Conservation (phyloP, 1,140 invertebrate genomes). For the Grapholita molesta region DNA sequence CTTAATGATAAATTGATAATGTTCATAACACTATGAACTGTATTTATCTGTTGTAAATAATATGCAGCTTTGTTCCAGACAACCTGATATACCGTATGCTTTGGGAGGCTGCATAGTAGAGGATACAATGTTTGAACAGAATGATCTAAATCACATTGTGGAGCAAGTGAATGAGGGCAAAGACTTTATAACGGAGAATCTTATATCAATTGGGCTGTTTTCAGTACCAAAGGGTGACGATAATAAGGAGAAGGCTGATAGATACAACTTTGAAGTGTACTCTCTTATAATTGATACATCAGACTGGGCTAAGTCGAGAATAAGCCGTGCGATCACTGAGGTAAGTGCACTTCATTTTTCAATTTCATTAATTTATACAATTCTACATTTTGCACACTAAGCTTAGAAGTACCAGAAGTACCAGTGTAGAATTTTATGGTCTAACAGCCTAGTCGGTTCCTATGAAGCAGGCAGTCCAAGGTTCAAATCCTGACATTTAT, state of each 20-base stretch:
- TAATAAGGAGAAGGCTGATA: slow-evolving; percentile 23
- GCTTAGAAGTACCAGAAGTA: no score
- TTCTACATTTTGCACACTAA: not conserved
- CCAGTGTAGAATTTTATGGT: no score
- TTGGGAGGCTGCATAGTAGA: slow-evolving; percentile 68
- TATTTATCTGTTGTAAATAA: not conserved
- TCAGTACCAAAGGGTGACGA: slow-evolving; percentile 49
- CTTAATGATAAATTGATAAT: no score
- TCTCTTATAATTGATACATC: slow-evolving; percentile 58
- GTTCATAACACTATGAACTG: no score
- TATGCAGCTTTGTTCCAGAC: slow-evolving; percentile 43
- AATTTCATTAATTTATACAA: not conserved
- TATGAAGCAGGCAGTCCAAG: no score
- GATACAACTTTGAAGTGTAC: slow-evolving; percentile 61
- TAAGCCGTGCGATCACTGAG: slow-evolving; percentile 54
- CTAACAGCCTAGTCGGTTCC: no score
- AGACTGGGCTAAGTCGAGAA: slow-evolving; percentile 56
- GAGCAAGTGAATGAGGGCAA: slow-evolving; percentile 40
- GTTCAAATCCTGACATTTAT: no score
- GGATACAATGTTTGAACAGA: slow-evolving; percentile 47
- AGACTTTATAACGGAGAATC: slow-evolving; percentile 52
- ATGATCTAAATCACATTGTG: slow-evolving; percentile 43
- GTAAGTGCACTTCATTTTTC: slow-evolving; percentile 30
- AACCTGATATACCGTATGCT: slow-evolving; percentile 61
- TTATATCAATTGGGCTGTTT: slow-evolving; percentile 60